A percentile compares a stretch with the other conserved stretches of the same genome.
Conservation (phyloP, 2,888 invertebrate genomes). For the Prenolepis imparis region DNA sequence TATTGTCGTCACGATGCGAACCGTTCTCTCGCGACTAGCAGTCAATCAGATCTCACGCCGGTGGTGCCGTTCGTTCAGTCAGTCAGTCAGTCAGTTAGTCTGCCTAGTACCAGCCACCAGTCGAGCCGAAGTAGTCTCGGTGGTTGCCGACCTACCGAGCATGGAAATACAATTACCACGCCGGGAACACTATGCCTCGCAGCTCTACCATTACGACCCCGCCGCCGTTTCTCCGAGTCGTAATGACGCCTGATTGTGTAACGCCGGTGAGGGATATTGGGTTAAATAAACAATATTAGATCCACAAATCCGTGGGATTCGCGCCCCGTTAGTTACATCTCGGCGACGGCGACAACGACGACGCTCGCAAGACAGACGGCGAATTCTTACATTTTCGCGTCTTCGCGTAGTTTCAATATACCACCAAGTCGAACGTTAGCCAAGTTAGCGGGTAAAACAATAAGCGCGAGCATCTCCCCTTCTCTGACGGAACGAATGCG, state of each 20-base stretch:
- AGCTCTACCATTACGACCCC: conserved; percentile 67
- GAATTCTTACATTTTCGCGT: conserved; percentile 22
- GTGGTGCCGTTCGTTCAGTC: conserved; percentile 46
- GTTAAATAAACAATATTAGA: conserved; percentile 86
- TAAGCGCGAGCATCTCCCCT: conserved; percentile 28
- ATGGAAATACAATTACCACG: conserved; percentile 85
- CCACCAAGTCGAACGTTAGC: conserved; percentile 1
- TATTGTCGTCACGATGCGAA: conserved; percentile 65
- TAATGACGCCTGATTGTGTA: conserved; percentile 86
- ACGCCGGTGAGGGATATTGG: conserved; percentile 83
- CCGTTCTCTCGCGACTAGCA: conserved; percentile 73
- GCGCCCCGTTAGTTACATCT: conserved; percentile 32
- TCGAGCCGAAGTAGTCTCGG: conserved; percentile 67
- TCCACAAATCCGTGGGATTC: conserved; percentile 78
- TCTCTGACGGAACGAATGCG: conserved; percentile 18
- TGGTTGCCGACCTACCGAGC: conserved; percentile 77
- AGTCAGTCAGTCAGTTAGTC: conserved; percentile 72
- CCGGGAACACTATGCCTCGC: conserved; percentile 75
- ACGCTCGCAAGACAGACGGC: not conserved
- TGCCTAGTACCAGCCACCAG: conserved; percentile 56
- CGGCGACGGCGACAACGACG: not conserved
- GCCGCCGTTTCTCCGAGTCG: conserved; percentile 67
- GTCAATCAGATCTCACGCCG: conserved; percentile 68
- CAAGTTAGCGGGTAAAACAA: conserved; percentile 49
- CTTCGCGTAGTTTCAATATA: not conserved